Percentiles rank a stretch among this genome's conserved stretches.
These are phyloP conservation scores for Euwallacea fornicatus DNA, from an alignment of 1,140 invertebrate species.

Conservation along the genomic window DNA sequence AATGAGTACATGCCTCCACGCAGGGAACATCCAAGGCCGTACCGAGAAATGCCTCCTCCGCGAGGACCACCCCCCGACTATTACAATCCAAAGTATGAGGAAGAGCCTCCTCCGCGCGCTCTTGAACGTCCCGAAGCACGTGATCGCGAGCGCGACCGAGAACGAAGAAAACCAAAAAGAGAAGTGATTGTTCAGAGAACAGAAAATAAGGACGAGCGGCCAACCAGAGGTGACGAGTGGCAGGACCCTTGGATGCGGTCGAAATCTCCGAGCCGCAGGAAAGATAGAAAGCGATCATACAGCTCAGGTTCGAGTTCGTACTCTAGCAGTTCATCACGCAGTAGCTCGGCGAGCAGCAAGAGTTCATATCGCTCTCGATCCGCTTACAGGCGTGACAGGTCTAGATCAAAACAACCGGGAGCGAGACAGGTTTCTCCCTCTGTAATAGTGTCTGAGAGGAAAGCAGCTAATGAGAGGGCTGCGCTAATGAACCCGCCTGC, in stretches of 20 bases:
- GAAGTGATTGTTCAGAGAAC: conserved; percentile 74
- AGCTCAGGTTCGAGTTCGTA: conserved; percentile 78
- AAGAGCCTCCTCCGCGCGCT: conserved; percentile 39
- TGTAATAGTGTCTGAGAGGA: conserved; percentile 62
- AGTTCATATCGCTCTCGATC: conserved; percentile 48
- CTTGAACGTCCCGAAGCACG: conserved; percentile 18
- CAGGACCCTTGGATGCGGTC: conserved; percentile 89
- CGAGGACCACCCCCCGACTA: conserved; percentile 46
- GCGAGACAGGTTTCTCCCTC: conserved; percentile 57
- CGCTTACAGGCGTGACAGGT: conserved; percentile 39
- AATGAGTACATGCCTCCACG: conserved; percentile 47
- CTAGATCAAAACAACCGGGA: conserved; percentile 54
- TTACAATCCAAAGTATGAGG: conserved; percentile 50
- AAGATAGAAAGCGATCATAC: conserved; percentile 62
- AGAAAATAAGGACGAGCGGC: conserved; percentile 50
- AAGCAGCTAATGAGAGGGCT: conserved; percentile 61
- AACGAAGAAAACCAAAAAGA: conserved; percentile 62
- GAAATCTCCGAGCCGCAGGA: conserved; percentile 63
- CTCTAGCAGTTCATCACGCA: conserved; percentile 58
- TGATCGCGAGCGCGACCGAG: conserved; percentile 54
- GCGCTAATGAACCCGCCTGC: conserved; percentile 71
- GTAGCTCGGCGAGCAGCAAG: conserved; percentile 52
- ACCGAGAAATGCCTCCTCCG: conserved; percentile 49
- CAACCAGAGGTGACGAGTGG: conserved; percentile 80
- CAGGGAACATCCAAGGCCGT: conserved; percentile 48